Percentiles rank a stretch among this genome's conserved stretches.
These are phyloP conservation scores for Variabilichromis moorii DNA, from an alignment of 2,113 vertebrate species.

Conservation along the genomic window DNA sequence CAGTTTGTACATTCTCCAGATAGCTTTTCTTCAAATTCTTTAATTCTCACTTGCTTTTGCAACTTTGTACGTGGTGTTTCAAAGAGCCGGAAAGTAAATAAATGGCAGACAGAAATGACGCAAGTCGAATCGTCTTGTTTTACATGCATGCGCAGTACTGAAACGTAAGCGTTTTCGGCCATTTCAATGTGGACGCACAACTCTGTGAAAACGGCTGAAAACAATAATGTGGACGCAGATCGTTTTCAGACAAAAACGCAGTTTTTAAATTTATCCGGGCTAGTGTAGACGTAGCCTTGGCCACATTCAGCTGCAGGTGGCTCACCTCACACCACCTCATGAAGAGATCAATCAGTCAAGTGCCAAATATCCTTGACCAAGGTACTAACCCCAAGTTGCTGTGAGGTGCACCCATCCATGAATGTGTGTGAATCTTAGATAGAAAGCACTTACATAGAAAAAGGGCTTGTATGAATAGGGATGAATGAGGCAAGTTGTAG, in stretches of 20 bases:
- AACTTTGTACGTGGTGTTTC: background rate
- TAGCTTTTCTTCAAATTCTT: background rate
- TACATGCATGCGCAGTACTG: too few relatives aligned
- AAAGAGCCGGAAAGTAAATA: background rate
- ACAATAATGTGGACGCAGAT: accelerated
- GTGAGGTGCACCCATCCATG: background rate
- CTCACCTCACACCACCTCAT: background rate
- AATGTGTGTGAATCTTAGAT: background rate
- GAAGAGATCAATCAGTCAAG: background rate
- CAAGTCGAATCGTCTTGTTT: too few relatives aligned
- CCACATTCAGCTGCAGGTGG: background rate
- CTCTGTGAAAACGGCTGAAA: too few relatives aligned
- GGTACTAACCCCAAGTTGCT: background rate
- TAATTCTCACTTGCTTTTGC: background rate
- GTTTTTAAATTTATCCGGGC: background rate
- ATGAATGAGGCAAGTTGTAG: background rate
- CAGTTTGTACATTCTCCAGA: background rate
- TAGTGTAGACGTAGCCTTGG: background rate
- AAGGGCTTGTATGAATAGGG: background rate
- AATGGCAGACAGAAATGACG: too few relatives aligned
- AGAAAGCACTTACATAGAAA: background rate
- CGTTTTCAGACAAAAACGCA: background rate
- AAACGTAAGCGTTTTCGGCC: too few relatives aligned
- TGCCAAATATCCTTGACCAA: background rate
- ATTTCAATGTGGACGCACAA: too few relatives aligned